These are phyloP conservation scores for Scaptomyza hsui DNA, from an alignment of 1,140 invertebrate genomes.

Conservation along the genomic window DNA sequence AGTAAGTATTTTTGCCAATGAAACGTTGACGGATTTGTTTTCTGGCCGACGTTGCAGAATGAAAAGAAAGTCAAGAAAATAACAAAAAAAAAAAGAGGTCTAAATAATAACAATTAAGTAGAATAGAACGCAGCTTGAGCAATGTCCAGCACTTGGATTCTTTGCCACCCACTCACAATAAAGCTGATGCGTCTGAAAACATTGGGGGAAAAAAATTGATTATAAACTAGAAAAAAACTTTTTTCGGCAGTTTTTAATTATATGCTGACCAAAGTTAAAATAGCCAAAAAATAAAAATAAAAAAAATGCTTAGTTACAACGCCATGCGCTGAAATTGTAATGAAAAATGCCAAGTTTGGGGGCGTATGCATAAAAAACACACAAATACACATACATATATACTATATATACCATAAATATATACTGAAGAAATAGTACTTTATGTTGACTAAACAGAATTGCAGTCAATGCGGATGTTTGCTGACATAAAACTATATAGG, in stretches of 20 bases:
- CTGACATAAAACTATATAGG: slow-evolving; percentile 3
- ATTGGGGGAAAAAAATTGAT: no score
- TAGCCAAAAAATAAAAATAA: not conserved
- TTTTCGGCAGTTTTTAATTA: slow-evolving; percentile 14
- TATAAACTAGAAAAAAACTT: slow-evolving; percentile 5
- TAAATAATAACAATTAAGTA: not conserved
- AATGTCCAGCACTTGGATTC: not conserved
- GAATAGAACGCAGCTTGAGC: slow-evolving; percentile 7
- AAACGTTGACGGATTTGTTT: slow-evolving; percentile 5
- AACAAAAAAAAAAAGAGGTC: not conserved
- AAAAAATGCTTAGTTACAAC: slow-evolving; percentile 12
- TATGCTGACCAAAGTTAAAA: slow-evolving; percentile 18
- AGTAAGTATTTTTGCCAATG: not conserved
- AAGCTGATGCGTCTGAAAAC: slow-evolving; percentile 14
- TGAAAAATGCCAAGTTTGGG: not conserved
- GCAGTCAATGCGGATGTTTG: slow-evolving; percentile 36
- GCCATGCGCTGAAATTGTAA: slow-evolving; percentile 6
- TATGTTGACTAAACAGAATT: slow-evolving; percentile 50
- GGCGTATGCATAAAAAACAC: slow-evolving; percentile 17
- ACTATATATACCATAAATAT: not conserved
- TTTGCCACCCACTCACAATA: slow-evolving; percentile 16
- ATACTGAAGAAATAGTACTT: slow-evolving; percentile 20
- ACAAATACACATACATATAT: not conserved
- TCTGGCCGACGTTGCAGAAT: not conserved
- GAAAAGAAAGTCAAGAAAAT: slow-evolving; percentile 2